Evolutionary conservation across 2,888 invertebrate species (phyloP), one percentile per base, ranked within the genome.

Genomic region (Lottia scabra): DNA sequence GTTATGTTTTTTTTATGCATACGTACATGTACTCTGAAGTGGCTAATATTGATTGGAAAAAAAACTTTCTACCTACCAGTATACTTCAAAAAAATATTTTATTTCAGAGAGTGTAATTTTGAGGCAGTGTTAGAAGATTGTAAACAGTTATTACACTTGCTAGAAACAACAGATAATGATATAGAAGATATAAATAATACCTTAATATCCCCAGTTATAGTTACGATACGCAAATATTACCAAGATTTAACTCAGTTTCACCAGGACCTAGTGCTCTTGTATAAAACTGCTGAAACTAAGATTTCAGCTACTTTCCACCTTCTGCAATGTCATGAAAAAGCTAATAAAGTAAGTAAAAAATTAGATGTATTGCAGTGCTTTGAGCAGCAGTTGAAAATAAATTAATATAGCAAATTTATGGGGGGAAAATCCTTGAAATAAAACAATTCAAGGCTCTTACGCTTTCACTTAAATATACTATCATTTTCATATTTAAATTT

Each of bases 91-190:
- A n/a, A n/a, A n/a, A n/a, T n/a, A n/a, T n/a, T n/a, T n/a, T 43
- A 27, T 75, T 74, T 8, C 71, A 85, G 85, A 27, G 80, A 82
- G 13, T 70, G 77, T 23, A 75, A 80, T 19, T 63, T 85, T 12
- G 76, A 81, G 43, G 65, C 69, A 10, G 73, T 70, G 1, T 69
- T 80, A 2, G 76, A 78, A 46, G 72, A 75, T 68, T 78, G 78
- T 48, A 77, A 81, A 12, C 78, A 80, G 64, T 71, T 72, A 6
- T 44, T 81, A 45, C 77, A 81, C 43, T 63, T 71, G 19, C 68
- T 81, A 6, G 79, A 83, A 63, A 71, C 75, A 38, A 77, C 77
- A 6, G 78, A 79, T 4, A 73, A 75, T 4, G 72, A 68, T 26
- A 65, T 81, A 10, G 44, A 67, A 8, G 70, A 77, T n/a, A 72